These are phyloP conservation scores for Linnaemya tessellans DNA, from an alignment of 2,888 invertebrate species.

Conservation along the genomic window DNA sequence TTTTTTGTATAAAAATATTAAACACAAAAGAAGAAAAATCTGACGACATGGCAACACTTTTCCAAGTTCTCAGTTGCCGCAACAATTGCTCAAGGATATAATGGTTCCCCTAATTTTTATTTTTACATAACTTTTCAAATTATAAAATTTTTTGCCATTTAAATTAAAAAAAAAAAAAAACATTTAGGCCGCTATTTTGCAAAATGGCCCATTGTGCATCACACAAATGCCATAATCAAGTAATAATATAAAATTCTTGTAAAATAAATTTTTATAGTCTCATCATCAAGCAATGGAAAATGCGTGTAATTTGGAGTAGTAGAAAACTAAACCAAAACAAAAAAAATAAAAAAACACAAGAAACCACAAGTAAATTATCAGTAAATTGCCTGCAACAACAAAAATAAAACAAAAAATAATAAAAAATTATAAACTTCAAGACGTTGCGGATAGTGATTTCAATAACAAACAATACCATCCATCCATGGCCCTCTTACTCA, in stretches of 20 bases:
- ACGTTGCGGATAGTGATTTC: conserved; percentile 63
- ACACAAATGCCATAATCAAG: conserved; percentile 27
- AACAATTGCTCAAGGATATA: too few relatives aligned
- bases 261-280: conserved; percentile 46
- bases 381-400: conserved; percentile 37
- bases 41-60: too few relatives aligned
- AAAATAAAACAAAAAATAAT: background rate
- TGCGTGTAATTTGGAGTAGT: conserved; percentile 55
- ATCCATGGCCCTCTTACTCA: conserved; percentile 25
- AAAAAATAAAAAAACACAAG: conserved; percentile 1
- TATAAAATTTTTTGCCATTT: background rate
- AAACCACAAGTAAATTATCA: conserved; percentile 53
- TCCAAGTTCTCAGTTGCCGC: too few relatives aligned
- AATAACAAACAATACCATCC: conserved; percentile 34
- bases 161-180: background rate
- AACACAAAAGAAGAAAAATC: too few relatives aligned
- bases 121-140: background rate
- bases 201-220: background rate
- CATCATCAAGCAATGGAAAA: conserved; percentile 60
- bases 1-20: too few relatives aligned
- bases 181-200: background rate
- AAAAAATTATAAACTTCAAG: conserved; percentile 39
- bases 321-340: conserved; percentile 6
- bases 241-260: conserved; percentile 17
- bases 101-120: too few relatives aligned